phyloP scores from a whole-genome alignment of 2,888 invertebrate species.

The Platerodrilus igneus region DNA sequence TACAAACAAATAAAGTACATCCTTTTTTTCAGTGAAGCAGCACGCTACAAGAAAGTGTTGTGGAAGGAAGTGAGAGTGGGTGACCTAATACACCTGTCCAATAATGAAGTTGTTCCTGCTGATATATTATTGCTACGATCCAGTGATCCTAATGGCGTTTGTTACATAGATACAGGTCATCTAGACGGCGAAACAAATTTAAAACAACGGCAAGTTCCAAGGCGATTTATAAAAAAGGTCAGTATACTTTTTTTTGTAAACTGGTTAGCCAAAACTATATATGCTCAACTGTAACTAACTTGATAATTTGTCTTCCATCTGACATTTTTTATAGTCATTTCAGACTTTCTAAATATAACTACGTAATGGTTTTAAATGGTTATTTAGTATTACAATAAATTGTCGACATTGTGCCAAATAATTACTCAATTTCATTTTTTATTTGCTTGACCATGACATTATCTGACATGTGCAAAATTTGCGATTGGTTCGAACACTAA shows the following conservation, averaged over 20 bases:
- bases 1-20: no score
- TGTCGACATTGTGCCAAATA: no score
- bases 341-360: no score
- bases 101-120: constrained; percentile 95
- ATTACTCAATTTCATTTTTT: no score
- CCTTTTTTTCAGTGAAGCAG: constrained; percentile 68
- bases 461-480: no score
- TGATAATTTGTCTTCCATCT: not conserved
- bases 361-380: no score
- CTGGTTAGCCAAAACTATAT: not conserved
- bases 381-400: no score
- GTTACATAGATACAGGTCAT: constrained; percentile 94
- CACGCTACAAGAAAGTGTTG: constrained; percentile 75
- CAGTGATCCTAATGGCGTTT: constrained; percentile 82
- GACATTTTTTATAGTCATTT: no score
- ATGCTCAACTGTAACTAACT: constrained; percentile 1
- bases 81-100: constrained; percentile 90
- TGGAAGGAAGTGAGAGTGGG: constrained; percentile 92
- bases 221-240: constrained; percentile 70
- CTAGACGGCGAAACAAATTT: constrained; percentile 95
- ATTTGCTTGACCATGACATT: no score
- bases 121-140: constrained; percentile 87
- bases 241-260: no score
- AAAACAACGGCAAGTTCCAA: constrained; percentile 84
- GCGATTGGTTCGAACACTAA: no score